A percentile compares a stretch with the other conserved stretches of the same genome.
phyloP scores from a whole-genome alignment of 2,113 vertebrate genomes.

The Halichoerus grypus region DNA sequence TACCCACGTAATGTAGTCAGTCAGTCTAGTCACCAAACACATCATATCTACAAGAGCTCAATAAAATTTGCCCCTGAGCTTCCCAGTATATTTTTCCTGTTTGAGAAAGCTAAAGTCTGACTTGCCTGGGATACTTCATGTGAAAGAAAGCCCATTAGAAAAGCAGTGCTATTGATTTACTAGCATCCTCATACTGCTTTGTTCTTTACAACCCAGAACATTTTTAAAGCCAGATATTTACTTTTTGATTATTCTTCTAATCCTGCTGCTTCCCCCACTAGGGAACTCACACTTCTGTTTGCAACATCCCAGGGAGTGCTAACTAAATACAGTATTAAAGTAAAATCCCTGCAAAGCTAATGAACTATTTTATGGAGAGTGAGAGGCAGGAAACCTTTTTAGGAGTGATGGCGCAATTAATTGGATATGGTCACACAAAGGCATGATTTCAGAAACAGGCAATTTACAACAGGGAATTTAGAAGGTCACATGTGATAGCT shows the following conservation, averaged over 20 bases:
- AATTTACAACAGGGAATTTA: conserved; percentile 38
- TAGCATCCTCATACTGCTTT: not conserved
- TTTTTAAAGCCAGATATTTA: conserved; percentile 56
- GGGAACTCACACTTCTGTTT: conserved; percentile 32
- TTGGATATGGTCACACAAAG: conserved; percentile 40
- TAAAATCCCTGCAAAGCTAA: conserved; percentile 60
- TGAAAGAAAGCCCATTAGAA: conserved; percentile 22
- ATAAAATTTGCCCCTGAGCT: not conserved
- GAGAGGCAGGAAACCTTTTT: conserved; percentile 64
- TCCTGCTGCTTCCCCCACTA: not conserved
- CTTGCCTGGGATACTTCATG: not conserved
- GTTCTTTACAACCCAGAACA: conserved; percentile 8
- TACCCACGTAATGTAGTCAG: not conserved
- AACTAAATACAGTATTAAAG: conserved; percentile 58
- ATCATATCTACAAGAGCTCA: not conserved
- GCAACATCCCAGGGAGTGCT: not conserved
- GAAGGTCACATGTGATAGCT: conserved; percentile 23
- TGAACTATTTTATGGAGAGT: conserved; percentile 52
- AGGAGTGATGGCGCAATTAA: conserved; percentile 13
- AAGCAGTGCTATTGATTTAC: not conserved
- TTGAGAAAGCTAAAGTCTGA: not conserved
- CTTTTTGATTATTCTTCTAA: conserved; percentile 51
- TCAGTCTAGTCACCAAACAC: not conserved
- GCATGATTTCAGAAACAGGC: conserved; percentile 60
- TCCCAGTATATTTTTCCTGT: not conserved